Conservation (phyloP, 2,888 invertebrate genomes). For the Ypsolopha sequella region DNA sequence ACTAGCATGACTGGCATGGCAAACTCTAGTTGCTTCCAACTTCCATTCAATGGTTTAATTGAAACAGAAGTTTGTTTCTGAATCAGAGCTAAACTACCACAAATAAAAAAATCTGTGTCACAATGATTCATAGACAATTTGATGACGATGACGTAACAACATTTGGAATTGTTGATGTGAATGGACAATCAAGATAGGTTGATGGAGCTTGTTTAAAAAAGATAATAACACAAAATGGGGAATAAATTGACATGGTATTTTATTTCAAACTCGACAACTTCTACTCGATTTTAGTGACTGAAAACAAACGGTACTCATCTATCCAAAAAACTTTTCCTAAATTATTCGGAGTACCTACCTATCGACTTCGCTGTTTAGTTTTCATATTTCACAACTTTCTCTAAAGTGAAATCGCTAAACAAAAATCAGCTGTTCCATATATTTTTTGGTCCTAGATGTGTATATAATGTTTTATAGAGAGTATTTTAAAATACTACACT, state of each 20-base stretch:
- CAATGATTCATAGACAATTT: neutral
- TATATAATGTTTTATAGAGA: too few species aligned
- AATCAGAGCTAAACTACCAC: neutral
- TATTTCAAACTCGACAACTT: neutral
- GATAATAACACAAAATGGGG: neutral
- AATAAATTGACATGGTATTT: neutral
- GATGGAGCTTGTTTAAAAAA: neutral
- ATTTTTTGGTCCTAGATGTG: too few species aligned
- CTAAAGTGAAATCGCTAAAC: too few species aligned
- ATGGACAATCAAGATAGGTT: neutral
- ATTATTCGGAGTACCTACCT: neutral
- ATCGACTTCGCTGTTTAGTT: neutral
- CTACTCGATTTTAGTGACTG: too few species aligned
- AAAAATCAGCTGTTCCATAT: too few species aligned
- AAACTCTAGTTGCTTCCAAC: too few species aligned
- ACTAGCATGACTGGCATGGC: too few species aligned
- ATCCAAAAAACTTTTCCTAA: too few species aligned
- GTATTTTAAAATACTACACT: too few species aligned
- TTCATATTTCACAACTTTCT: neutral
- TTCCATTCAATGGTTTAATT: too few species aligned
- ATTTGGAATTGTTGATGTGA: neutral
- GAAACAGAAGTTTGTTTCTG: too few species aligned
- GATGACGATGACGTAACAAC: neutral
- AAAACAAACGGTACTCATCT: too few species aligned
- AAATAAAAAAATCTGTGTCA: neutral